These are phyloP conservation scores for Coccyzus lansbergi DNA, from an alignment of 2,797 vertebrate genomes.

Conservation along the genomic window DNA sequence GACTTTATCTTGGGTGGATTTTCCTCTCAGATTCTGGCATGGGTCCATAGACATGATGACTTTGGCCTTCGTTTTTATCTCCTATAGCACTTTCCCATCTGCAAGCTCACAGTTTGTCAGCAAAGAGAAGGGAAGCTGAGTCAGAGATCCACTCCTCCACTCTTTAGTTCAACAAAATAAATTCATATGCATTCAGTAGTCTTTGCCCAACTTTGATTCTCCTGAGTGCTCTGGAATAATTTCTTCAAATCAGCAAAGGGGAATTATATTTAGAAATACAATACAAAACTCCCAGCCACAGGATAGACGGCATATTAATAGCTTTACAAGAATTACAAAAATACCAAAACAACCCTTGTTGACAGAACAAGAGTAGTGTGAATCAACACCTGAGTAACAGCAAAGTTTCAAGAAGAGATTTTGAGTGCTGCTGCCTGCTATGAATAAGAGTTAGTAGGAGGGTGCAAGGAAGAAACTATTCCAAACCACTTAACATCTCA, in stretches of 20 bases:
- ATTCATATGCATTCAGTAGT: constrained; percentile 17
- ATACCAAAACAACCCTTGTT: not conserved
- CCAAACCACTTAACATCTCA: not conserved
- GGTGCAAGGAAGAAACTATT: constrained; percentile 37
- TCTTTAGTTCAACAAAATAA: constrained; percentile 4
- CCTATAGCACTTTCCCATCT: constrained; percentile 4
- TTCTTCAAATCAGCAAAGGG: not conserved
- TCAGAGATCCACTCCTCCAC: constrained; percentile 4
- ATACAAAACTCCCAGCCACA: not conserved
- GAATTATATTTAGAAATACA: not conserved
- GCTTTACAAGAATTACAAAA: not conserved
- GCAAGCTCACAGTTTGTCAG: constrained; percentile 20
- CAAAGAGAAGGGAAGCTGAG: not conserved
- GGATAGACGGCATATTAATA: not conserved
- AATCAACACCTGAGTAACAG: constrained; percentile 32
- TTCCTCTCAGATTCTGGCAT: not conserved
- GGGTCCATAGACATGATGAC: not conserved
- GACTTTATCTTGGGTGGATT: not conserved
- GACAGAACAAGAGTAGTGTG: not conserved
- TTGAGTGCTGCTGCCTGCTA: not conserved
- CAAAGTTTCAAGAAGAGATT: not conserved
- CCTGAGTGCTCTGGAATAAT: not conserved
- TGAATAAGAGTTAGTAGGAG: constrained; percentile 49
- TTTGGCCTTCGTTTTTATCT: not conserved
- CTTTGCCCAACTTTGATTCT: not conserved